These are phyloP conservation scores for Dermatemys mawii DNA, from an alignment of 2,113 vertebrate species.

Conservation along the genomic window DNA sequence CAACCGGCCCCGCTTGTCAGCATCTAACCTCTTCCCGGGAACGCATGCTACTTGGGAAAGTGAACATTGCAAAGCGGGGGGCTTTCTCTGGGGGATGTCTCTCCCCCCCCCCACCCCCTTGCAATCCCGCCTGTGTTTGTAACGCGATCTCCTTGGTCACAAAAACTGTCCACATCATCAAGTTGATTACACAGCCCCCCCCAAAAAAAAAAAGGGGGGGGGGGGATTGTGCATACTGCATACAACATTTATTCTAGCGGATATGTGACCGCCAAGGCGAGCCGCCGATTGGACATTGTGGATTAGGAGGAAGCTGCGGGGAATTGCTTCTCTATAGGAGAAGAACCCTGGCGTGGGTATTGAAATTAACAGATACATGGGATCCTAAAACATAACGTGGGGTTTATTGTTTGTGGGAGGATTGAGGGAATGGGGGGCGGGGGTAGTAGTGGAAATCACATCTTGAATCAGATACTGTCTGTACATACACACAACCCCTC, in stretches of 20 bases:
- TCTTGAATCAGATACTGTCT: neutral
- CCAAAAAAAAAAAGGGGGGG: fast-evolving
- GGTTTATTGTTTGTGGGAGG: neutral
- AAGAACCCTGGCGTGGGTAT: neutral
- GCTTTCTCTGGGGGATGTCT: neutral
- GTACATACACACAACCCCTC: neutral
- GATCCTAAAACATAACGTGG: neutral
- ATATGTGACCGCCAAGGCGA: neutral
- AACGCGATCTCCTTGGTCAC: neutral
- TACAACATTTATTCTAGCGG: neutral
- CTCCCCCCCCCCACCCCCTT: fast-evolving
- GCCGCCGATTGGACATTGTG: fast-evolving
- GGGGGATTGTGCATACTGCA: neutral
- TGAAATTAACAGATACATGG: neutral
- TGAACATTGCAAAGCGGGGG: fast-evolving
- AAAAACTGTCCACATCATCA: constrained; percentile 22
- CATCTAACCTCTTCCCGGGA: neutral
- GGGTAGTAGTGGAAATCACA: neutral
- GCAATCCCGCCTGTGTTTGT: neutral
- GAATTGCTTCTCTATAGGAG: fast-evolving
- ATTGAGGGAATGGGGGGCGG: neutral
- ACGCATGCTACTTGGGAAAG: fast-evolving
- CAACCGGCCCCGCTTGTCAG: neutral
- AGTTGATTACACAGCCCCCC: constrained; percentile 26
- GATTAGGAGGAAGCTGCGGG: neutral